These are phyloP conservation scores for Orgyia antiqua DNA, from an alignment of 2,888 invertebrate genomes.

Conservation along the genomic window DNA sequence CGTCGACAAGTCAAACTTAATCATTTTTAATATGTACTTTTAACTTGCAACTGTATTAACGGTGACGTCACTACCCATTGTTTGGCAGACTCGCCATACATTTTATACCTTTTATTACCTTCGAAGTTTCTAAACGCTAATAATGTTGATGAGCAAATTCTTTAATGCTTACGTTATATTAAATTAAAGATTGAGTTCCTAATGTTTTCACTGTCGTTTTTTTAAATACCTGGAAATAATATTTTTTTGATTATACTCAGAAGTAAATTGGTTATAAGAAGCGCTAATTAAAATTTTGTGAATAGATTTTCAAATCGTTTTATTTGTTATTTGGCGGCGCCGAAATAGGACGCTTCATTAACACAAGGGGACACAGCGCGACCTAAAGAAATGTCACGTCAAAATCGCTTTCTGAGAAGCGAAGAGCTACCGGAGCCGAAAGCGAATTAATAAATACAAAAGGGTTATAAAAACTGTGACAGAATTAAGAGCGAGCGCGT, in stretches of 20 bases:
- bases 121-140: no score
- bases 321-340: slow-evolving; percentile 51
- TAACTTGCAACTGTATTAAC: slow-evolving; percentile 47
- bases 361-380: slow-evolving; percentile 57
- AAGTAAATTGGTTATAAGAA: slow-evolving; percentile 20
- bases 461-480: slow-evolving; percentile 76
- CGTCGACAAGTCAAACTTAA: slow-evolving; percentile 73
- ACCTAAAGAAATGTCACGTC: slow-evolving; percentile 72
- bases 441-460: slow-evolving; percentile 75
- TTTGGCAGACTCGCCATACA: slow-evolving; percentile 45
- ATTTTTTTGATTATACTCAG: no score
- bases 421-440: slow-evolving; percentile 74
- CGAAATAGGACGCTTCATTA: slow-evolving; percentile 74
- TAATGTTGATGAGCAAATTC: slow-evolving; percentile 15
- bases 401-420: slow-evolving; percentile 71
- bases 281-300: slow-evolving; percentile 33
- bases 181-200: no score
- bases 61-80: slow-evolving; percentile 56
- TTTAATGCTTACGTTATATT: slow-evolving; percentile 12
- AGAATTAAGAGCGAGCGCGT: slow-evolving; percentile 74
- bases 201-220: no score
- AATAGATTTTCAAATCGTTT: slow-evolving; percentile 36
- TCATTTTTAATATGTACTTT: slow-evolving; percentile 67
- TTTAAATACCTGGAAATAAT: no score
- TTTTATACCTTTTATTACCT: slow-evolving; percentile 47